Evolutionary conservation across 2,113 vertebrate genomes (phyloP).

Genomic region (Bostrychus sinensis): DNA sequence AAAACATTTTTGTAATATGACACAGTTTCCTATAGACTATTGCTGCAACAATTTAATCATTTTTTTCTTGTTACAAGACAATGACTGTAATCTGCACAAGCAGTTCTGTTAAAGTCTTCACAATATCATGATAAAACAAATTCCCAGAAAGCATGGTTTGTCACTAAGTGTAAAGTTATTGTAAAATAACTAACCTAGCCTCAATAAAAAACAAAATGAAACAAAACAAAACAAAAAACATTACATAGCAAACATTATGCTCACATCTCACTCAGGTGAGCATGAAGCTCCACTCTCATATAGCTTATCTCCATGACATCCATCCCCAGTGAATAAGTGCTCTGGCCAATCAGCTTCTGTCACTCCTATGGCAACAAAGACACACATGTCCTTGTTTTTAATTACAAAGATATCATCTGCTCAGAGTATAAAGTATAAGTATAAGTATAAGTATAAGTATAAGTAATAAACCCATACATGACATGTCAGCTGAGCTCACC

Average conservation of each 20-base stretch:
- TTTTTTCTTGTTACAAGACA: neutral
- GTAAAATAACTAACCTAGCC: too few relatives aligned
- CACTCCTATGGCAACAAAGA: neutral
- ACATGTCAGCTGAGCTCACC: conserved; percentile 8
- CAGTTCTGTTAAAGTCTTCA: neutral
- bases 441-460: too few relatives aligned
- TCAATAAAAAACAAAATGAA: too few relatives aligned
- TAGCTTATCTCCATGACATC: neutral
- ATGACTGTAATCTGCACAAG: neutral
- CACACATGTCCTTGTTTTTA: neutral
- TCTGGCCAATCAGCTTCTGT: neutral
- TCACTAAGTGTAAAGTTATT: too few relatives aligned
- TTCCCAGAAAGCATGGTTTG: neutral
- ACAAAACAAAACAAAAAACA: too few relatives aligned
- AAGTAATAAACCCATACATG: neutral
- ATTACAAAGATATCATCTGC: neutral
- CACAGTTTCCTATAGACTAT: too few relatives aligned
- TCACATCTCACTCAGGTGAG: neutral
- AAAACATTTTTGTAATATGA: neutral
- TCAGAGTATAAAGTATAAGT: too few relatives aligned
- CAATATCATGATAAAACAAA: neutral
- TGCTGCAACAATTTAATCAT: neutral
- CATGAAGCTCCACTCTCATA: neutral
- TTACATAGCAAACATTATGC: too few relatives aligned
- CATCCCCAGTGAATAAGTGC: neutral